Conservation (phyloP, 1,140 invertebrate species). For the Drosophila parvula region DNA sequence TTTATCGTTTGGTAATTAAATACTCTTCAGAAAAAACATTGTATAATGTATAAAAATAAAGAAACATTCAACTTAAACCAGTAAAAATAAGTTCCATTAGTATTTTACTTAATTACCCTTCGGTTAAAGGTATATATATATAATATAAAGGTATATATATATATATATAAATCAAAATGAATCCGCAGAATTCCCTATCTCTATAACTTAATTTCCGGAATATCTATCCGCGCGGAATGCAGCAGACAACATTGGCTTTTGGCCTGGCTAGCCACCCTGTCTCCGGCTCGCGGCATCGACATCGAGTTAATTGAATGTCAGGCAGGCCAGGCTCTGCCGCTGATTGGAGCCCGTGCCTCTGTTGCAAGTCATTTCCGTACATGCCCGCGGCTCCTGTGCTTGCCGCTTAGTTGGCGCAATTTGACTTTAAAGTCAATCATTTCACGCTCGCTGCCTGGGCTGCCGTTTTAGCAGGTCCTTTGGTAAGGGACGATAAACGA, state of each 20-base stretch:
- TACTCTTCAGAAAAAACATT: background rate
- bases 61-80: no score
- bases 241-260: constrained; percentile 60
- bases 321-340: constrained; percentile 37
- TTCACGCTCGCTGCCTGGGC: constrained; percentile 30
- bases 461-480: background rate
- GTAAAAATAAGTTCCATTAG: no score
- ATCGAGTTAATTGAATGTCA: constrained; percentile 76
- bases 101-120: background rate
- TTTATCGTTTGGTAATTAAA: background rate
- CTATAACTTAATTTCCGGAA: constrained; percentile 29
- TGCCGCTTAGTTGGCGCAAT: constrained; percentile 57
- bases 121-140: background rate
- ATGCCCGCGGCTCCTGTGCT: constrained; percentile 9
- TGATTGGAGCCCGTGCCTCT: constrained; percentile 10
- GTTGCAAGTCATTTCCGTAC: constrained; percentile 51
- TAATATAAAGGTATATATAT: no score
- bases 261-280: constrained; percentile 7
- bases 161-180: background rate
- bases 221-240: constrained; percentile 16
- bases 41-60: no score
- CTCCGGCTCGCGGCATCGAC: background rate
- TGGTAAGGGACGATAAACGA: constrained; percentile 26
- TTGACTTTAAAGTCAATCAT: constrained; percentile 79
- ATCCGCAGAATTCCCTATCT: background rate